These are phyloP conservation scores for Liodrosophila aerea DNA, from an alignment of 2,888 invertebrate genomes.

Conservation along the genomic window DNA sequence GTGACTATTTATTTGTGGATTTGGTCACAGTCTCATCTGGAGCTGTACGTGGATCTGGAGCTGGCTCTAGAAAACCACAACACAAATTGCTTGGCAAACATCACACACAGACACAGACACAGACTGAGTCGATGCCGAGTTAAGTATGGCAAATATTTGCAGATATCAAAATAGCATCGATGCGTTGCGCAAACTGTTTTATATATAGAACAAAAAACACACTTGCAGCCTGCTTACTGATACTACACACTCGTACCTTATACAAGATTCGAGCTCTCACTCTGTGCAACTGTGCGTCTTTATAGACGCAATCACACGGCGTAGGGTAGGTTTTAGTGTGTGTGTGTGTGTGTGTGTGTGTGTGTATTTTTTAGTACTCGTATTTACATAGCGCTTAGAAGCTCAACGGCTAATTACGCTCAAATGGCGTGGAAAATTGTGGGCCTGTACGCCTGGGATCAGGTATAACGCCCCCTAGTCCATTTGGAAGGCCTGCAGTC, in stretches of 20 bases:
- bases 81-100: constrained; percentile 38
- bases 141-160: constrained; percentile 63
- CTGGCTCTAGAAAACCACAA: constrained; percentile 17
- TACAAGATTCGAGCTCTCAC: not conserved
- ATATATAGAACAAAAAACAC: constrained; percentile 51
- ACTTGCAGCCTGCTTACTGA: constrained; percentile 2
- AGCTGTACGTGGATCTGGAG: not conserved
- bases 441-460: constrained; percentile 29
- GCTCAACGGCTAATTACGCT: constrained; percentile 74
- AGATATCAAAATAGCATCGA: constrained; percentile 75
- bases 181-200: constrained; percentile 57
- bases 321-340: too few relatives aligned
- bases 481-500: constrained; percentile 9
- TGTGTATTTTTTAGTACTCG: not conserved
- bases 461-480: constrained; percentile 10
- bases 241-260: too few relatives aligned
- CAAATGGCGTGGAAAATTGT: constrained; percentile 78
- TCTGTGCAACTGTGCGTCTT: not conserved
- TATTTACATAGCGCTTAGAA: constrained; percentile 66
- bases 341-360: too few relatives aligned
- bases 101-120: constrained; percentile 10
- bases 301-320: constrained; percentile 6
- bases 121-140: constrained; percentile 26
- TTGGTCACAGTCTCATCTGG: constrained; percentile 37
- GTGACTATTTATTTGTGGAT: constrained; percentile 49